Conservation (phyloP, 2,113 vertebrate species). For the Dicaeum eximium region DNA sequence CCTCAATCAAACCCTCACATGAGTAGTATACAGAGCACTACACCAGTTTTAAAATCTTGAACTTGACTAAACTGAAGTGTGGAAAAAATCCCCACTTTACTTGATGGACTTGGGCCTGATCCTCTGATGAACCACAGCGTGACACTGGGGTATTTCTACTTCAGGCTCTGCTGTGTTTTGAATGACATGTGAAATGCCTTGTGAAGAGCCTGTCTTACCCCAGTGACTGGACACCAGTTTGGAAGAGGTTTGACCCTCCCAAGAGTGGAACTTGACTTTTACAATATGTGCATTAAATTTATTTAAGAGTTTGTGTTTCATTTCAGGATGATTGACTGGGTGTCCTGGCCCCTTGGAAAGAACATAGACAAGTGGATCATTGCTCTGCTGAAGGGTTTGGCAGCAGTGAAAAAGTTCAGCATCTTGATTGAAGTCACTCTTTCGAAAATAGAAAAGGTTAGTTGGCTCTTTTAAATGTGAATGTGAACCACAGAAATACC, state of each 20-base stretch:
- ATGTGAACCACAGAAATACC: neutral
- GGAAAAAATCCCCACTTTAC: neutral
- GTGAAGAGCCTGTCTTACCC: neutral
- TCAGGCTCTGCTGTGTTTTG: neutral
- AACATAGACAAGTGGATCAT: constrained; percentile 85
- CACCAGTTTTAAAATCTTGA: neutral
- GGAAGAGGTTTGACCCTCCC: neutral
- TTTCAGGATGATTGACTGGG: constrained; percentile 83
- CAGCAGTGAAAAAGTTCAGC: constrained; percentile 82
- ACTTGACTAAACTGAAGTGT: neutral
- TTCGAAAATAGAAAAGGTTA: constrained; percentile 82
- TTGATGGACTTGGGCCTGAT: neutral
- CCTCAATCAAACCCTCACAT: rapidly evolving
- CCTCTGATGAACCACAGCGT: neutral
- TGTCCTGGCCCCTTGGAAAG: constrained; percentile 81
- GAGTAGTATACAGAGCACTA: neutral
- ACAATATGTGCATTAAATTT: neutral
- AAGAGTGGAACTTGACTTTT: neutral
- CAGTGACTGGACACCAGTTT: neutral
- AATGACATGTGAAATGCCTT: neutral
- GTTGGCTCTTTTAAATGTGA: neutral
- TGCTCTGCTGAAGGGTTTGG: constrained; percentile 78
- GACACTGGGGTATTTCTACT: neutral
- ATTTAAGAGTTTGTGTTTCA: neutral
- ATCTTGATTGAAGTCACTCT: constrained; percentile 83